Evolutionary conservation across 2,113 vertebrate genomes (phyloP).

Genomic region (Centropus bengalensis): DNA sequence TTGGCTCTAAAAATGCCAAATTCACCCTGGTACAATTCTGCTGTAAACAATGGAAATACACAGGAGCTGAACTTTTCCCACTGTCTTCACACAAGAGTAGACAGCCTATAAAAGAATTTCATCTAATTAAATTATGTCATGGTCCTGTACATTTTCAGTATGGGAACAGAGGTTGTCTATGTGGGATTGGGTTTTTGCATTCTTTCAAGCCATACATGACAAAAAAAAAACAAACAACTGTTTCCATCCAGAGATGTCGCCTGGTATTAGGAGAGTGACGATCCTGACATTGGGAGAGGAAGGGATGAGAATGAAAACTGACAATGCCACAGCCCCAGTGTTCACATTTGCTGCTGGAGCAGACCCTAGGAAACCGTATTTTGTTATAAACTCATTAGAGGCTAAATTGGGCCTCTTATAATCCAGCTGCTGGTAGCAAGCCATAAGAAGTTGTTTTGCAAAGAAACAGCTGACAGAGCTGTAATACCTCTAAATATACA

Average conservation of each 20-base stretch:
- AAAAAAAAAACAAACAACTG: neutral
- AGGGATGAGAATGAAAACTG: neutral
- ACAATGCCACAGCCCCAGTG: neutral
- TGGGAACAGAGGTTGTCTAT: neutral
- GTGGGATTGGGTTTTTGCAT: neutral
- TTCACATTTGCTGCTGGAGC: neutral
- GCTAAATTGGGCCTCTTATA: neutral
- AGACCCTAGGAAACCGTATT: neutral
- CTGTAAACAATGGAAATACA: neutral
- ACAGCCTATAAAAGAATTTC: neutral
- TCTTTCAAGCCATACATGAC: neutral
- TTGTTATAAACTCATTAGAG: neutral
- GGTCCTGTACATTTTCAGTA: neutral
- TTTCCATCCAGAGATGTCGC: neutral
- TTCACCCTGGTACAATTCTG: neutral
- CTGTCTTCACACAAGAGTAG: neutral
- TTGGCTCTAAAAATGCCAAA: neutral
- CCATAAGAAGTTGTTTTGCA: neutral
- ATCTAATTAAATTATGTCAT: neutral
- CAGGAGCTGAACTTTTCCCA: conserved; percentile 14
- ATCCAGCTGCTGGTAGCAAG: neutral
- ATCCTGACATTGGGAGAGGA: neutral
- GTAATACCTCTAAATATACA: neutral
- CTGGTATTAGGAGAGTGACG: neutral
- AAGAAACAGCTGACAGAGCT: neutral